Conservation (phyloP, 2,113 vertebrate species). For the Pedionomus torquatus region DNA sequence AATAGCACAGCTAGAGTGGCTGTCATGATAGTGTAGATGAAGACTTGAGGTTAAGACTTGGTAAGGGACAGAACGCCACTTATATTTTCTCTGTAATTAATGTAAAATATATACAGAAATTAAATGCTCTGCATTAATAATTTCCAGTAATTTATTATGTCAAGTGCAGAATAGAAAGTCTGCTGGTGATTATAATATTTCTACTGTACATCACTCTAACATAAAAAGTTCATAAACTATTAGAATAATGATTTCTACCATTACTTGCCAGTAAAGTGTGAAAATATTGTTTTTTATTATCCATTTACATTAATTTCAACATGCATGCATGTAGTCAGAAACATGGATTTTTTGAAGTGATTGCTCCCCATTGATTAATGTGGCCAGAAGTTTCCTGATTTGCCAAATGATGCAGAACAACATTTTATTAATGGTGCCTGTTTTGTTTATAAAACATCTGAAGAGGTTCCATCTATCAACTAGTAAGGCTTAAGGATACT, state of each 20-base stretch:
- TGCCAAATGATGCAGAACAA: conserved; percentile 9
- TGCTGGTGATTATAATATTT: conserved; percentile 62
- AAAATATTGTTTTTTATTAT: conserved; percentile 70
- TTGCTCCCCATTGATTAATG: conserved; percentile 50
- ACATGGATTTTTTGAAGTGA: conserved; percentile 21
- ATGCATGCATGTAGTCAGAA: conserved; percentile 53
- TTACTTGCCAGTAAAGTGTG: conserved; percentile 67
- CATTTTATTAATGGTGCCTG: conserved; percentile 22
- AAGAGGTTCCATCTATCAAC: background rate
- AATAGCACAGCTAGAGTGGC: background rate
- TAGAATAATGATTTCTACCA: conserved; percentile 71
- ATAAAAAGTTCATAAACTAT: conserved; percentile 67
- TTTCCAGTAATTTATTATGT: conserved; percentile 27
- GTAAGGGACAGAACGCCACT: background rate
- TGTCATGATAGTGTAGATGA: background rate
- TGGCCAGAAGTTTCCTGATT: conserved; percentile 24
- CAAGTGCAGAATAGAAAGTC: conserved; percentile 17
- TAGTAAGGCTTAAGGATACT: background rate
- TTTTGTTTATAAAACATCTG: conserved; percentile 14
- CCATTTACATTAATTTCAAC: conserved; percentile 62
- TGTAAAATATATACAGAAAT: background rate
- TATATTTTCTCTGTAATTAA: background rate
- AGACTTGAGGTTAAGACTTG: background rate
- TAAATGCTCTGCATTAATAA: background rate
- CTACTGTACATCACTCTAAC: conserved; percentile 44